Evolutionary conservation across 2,888 invertebrate genomes (phyloP).

Genomic region (Nipponacmea schrenckii): DNA sequence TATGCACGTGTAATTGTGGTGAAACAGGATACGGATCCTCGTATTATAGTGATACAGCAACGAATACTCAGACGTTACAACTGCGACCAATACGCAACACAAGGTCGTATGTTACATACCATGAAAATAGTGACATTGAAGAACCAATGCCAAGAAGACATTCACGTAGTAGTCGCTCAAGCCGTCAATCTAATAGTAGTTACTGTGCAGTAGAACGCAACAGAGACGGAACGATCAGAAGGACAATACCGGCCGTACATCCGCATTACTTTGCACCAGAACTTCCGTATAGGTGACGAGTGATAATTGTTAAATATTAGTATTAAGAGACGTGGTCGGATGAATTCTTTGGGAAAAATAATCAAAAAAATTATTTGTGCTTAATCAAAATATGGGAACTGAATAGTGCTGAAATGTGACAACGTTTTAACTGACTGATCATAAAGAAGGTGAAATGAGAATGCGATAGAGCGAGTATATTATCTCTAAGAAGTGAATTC

Average conservation of each 20-base stretch:
- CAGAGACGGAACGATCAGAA: constrained; percentile 8
- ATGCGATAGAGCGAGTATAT: no score
- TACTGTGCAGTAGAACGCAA: not conserved
- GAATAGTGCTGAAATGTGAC: no score
- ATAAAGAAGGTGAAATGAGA: no score
- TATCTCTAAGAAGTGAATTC: no score
- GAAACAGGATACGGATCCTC: not conserved
- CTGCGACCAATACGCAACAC: not conserved
- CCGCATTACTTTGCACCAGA: constrained; percentile 17
- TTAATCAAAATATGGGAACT: no score
- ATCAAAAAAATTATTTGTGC: no score
- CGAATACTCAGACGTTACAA: not conserved
- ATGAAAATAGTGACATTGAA: constrained; percentile 1
- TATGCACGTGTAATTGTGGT: constrained; percentile 3
- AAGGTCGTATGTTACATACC: not conserved
- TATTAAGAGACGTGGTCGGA: no score
- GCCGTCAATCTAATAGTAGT: not conserved
- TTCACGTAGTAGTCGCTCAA: not conserved
- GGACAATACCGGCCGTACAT: constrained; percentile 21
- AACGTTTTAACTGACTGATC: no score
- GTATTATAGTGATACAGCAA: not conserved
- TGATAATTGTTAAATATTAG: no score
- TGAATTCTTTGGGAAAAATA: no score
- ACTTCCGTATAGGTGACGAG: not conserved
- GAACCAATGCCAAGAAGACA: not conserved